These are phyloP conservation scores for Artibeus jamaicensis DNA, from an alignment of 2,797 vertebrate species.

Conservation along the genomic window DNA sequence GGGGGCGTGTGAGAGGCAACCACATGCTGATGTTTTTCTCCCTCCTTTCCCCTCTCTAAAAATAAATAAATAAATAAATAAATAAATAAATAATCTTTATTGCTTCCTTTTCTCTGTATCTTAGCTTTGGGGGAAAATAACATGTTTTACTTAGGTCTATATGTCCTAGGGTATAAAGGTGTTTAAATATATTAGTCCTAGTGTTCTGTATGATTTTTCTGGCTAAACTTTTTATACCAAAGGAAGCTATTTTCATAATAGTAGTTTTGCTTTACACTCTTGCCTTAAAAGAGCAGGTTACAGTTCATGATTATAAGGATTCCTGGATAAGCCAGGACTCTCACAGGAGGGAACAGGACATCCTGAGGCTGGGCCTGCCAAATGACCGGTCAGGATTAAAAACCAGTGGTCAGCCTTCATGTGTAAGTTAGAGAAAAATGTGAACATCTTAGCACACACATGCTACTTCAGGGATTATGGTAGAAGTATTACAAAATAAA, in stretches of 20 bases:
- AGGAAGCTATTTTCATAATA: not conserved
- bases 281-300: not conserved
- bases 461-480: not conserved
- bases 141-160: not conserved
- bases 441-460: not conserved
- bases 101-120: not conserved
- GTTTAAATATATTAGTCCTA: not conserved
- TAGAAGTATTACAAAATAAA: not conserved
- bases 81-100: not conserved
- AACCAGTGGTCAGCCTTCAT: not conserved
- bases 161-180: not conserved
- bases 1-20: too few relatives aligned
- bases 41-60: too few relatives aligned
- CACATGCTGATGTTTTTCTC: too few relatives aligned
- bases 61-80: too few relatives aligned
- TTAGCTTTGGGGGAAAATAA: not conserved
- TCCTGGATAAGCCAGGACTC: fast-evolving
- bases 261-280: not conserved
- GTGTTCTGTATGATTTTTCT: constrained; percentile 17
- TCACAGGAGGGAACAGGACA: not conserved
- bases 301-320: not conserved
- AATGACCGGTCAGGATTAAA: not conserved
- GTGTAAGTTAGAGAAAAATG: not conserved
- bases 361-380: not conserved
- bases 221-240: not conserved